phyloP scores from a whole-genome alignment of 2,797 vertebrate genomes.

The Danio kyathit region DNA sequence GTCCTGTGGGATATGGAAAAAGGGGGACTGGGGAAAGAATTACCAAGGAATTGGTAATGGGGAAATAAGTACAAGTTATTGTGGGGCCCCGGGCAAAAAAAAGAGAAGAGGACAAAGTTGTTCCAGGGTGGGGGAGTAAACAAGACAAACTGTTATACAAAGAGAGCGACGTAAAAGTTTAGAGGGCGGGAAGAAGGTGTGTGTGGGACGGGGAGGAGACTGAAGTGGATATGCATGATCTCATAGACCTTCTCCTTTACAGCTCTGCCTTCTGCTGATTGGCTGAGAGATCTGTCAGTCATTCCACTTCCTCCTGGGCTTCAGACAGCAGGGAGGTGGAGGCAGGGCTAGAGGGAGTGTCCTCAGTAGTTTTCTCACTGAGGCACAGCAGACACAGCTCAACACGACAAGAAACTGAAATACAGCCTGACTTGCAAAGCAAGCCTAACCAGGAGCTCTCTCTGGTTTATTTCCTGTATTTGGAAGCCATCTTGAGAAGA shows the following conservation, averaged over 20 bases:
- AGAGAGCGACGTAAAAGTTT: slow-evolving; percentile 43
- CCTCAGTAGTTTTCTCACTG: slow-evolving; percentile 57
- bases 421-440: slow-evolving; percentile 78
- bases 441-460: slow-evolving; percentile 70
- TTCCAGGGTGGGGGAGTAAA: slow-evolving; percentile 37
- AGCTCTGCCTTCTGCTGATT: slow-evolving; percentile 66
- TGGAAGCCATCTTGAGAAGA: slow-evolving; percentile 83
- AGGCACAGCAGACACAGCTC: slow-evolving; percentile 46
- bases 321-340: slow-evolving; percentile 67
- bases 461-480: slow-evolving; percentile 77
- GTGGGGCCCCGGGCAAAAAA: neutral
- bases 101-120: neutral
- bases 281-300: slow-evolving; percentile 77
- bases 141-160: slow-evolving; percentile 29
- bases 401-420: slow-evolving; percentile 82
- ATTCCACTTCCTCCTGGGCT: slow-evolving; percentile 82
- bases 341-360: slow-evolving; percentile 75
- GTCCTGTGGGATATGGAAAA: neutral
- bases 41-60: no score
- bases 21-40: neutral
- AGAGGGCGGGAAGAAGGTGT: slow-evolving; percentile 53
- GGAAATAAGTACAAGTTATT: slow-evolving; percentile 17
- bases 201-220: slow-evolving; percentile 65
- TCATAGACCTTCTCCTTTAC: slow-evolving; percentile 3
- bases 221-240: slow-evolving; percentile 46